Evolutionary conservation across 2,113 vertebrate genomes (phyloP).

Genomic region (Tyrannus savana): DNA sequence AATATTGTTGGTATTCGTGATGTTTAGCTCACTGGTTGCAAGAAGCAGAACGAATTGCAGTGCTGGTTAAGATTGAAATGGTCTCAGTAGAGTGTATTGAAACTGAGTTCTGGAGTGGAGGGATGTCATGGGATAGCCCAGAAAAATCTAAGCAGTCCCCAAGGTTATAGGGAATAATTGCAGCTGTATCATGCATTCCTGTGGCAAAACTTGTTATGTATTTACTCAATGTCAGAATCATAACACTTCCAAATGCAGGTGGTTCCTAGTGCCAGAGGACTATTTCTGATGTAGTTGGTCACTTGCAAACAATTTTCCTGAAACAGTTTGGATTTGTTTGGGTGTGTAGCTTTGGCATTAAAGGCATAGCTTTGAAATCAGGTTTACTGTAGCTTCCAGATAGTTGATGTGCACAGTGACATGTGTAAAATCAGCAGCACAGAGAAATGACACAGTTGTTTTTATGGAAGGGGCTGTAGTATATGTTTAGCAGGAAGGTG

Average conservation of each 20-base stretch:
- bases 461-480: not conserved
- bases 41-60: not conserved
- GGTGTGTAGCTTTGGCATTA: not conserved
- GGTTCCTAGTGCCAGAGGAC: not conserved
- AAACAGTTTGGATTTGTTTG: not conserved
- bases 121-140: not conserved
- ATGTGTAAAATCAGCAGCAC: not conserved
- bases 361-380: not conserved
- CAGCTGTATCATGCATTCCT: not conserved
- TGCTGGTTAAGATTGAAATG: not conserved
- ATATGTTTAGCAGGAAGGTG: not conserved
- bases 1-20: not conserved
- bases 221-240: not conserved
- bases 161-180: not conserved
- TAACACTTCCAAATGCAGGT: not conserved
- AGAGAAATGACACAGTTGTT: accelerated
- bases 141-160: not conserved
- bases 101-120: not conserved
- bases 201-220: not conserved
- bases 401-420: not conserved
- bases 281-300: not conserved
- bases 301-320: not conserved
- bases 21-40: not conserved
- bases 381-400: not conserved
- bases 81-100: not conserved